These are phyloP conservation scores for Thalassaphorura encarpata DNA, from an alignment of 1,140 invertebrate genomes.

Conservation along the genomic window DNA sequence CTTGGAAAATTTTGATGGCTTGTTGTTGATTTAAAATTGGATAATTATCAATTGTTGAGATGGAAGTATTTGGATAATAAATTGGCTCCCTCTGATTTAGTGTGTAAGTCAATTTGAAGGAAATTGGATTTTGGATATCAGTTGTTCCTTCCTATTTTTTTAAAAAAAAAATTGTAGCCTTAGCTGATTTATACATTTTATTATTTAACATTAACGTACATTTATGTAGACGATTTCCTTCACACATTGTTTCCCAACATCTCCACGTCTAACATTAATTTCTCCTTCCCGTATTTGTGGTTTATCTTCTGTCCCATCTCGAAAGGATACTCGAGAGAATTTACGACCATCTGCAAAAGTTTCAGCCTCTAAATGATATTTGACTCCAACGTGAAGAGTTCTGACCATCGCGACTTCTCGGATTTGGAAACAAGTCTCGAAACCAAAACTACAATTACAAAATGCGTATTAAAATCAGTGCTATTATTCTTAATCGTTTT, in stretches of 20 bases:
- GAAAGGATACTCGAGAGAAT: conserved; percentile 71
- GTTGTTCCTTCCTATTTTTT: conserved; percentile 68
- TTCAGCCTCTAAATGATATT: conserved; percentile 74
- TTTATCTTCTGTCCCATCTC: conserved; percentile 38
- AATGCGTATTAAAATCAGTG: conserved; percentile 3
- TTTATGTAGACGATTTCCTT: conserved; percentile 68
- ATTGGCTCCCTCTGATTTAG: conserved; percentile 58
- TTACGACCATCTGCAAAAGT: conserved; percentile 63
- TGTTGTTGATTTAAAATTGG: conserved; percentile 82
- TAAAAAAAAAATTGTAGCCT: conserved; percentile 10
- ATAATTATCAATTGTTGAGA: conserved; percentile 64
- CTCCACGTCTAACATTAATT: conserved; percentile 39
- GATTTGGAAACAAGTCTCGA: conserved; percentile 73
- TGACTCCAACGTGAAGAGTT: conserved; percentile 43
- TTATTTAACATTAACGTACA: conserved; percentile 36
- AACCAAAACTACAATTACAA: conserved; percentile 58
- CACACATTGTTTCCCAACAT: conserved; percentile 48
- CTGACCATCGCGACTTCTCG: conserved; percentile 47
- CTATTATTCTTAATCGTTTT: background rate
- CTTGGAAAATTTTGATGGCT: conserved; percentile 67
- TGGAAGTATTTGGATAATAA: conserved; percentile 38
- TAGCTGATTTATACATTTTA: background rate
- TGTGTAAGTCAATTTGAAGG: conserved; percentile 73
- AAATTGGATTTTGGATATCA: conserved; percentile 73
- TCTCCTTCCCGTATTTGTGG: conserved; percentile 39